These are phyloP conservation scores for Dendrocincla tyrannina DNA, from an alignment of 2,797 vertebrate species.

Conservation along the genomic window DNA sequence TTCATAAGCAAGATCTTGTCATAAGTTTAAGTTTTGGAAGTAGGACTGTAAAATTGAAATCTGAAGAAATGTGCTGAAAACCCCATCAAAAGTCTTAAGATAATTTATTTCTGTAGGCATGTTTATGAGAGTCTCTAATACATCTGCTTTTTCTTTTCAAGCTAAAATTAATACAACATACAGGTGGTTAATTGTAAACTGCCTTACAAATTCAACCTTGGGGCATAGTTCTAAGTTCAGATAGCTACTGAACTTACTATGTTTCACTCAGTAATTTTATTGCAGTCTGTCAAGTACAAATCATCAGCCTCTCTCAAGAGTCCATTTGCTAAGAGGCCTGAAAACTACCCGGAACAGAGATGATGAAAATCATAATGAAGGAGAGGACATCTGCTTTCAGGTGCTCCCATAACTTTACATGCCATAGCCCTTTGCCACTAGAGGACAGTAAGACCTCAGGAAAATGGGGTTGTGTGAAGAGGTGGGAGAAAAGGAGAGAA, in stretches of 20 bases:
- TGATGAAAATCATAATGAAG: background rate
- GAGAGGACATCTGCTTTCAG: background rate
- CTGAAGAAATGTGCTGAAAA: background rate
- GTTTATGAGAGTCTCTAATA: background rate
- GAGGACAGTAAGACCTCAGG: slow-evolving; percentile 64
- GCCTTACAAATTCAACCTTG: background rate
- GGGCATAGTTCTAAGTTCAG: background rate
- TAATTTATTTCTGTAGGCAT: background rate
- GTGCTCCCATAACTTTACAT: background rate
- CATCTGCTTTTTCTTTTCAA: background rate
- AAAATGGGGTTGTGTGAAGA: background rate
- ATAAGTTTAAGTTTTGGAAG: background rate
- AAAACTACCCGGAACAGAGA: background rate
- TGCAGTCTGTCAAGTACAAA: background rate
- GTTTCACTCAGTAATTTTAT: background rate
- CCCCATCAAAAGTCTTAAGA: background rate
- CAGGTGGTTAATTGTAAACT: background rate
- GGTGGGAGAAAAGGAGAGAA: background rate
- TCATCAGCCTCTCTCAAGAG: background rate
- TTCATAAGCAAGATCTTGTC: background rate
- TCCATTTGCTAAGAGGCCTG: background rate
- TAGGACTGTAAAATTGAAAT: background rate
- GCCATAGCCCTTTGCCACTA: slow-evolving; percentile 31
- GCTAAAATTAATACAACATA: background rate
- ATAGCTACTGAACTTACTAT: background rate